These are phyloP conservation scores for Hirudinaria manillensis DNA, from an alignment of 2,888 invertebrate genomes.

Conservation along the genomic window DNA sequence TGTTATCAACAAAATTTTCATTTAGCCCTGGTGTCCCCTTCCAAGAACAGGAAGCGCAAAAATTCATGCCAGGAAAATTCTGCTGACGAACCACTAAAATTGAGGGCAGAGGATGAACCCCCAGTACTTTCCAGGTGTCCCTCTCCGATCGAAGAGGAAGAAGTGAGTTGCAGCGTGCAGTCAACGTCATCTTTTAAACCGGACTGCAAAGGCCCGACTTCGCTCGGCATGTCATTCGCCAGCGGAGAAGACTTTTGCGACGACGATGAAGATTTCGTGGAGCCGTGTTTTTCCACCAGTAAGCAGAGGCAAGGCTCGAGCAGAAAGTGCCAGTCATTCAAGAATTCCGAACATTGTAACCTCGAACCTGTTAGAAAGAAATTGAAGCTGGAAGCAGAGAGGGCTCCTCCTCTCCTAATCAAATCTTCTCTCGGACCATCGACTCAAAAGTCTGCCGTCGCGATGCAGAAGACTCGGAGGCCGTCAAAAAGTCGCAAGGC, in stretches of 20 bases:
- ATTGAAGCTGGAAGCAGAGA: conserved; percentile 6
- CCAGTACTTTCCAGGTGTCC: conserved; percentile 32
- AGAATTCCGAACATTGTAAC: no score
- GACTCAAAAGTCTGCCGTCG: background rate
- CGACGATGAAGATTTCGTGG: no score
- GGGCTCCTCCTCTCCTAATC: background rate
- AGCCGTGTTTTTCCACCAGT: no score
- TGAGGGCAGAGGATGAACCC: conserved; percentile 20
- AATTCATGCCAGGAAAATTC: background rate
- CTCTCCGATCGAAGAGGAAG: conserved; percentile 25
- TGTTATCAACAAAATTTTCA: background rate
- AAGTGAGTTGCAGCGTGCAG: background rate
- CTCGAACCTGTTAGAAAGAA: background rate
- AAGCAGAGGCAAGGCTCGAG: no score
- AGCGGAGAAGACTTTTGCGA: no score
- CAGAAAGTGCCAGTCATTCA: no score
- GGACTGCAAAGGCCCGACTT: no score
- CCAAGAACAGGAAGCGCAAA: conserved; percentile 12
- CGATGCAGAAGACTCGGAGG: background rate
- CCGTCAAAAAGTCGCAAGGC: background rate
- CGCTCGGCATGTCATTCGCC: background rate
- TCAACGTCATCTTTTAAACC: background rate
- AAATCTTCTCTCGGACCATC: background rate
- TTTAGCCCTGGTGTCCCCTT: background rate
- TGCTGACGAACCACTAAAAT: background rate